phyloP scores from a whole-genome alignment of 2,797 vertebrate species.

The Clamator glandarius region DNA sequence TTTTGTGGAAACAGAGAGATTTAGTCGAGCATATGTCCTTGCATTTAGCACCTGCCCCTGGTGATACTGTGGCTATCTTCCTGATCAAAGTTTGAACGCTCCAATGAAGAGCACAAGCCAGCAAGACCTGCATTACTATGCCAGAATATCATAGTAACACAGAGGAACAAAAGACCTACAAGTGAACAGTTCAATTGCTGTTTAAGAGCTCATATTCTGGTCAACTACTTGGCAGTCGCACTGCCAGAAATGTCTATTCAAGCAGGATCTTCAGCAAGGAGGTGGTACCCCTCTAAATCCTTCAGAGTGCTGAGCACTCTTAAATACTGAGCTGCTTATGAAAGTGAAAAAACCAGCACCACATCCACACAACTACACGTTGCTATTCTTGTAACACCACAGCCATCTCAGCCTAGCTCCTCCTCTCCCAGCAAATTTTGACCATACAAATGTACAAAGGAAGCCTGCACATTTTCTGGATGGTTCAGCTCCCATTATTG shows the following conservation, averaged over 20 bases:
- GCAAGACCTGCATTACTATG: background rate
- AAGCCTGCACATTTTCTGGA: background rate
- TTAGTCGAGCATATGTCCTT: background rate
- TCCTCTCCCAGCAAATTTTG: background rate
- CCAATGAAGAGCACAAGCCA: background rate
- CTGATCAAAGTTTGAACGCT: background rate
- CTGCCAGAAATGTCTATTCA: background rate
- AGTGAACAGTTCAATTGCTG: background rate
- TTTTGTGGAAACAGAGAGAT: background rate
- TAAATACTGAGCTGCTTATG: background rate
- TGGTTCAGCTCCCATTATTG: background rate
- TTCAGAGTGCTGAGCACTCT: background rate
- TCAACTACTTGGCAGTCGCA: background rate
- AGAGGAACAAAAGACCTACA: background rate
- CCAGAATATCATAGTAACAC: background rate
- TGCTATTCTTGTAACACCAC: background rate
- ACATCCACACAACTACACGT: background rate
- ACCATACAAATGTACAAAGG: accelerated
- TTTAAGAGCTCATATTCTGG: background rate
- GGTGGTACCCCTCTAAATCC: background rate
- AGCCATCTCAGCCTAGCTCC: background rate
- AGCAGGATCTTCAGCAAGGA: accelerated
- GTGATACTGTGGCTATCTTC: background rate
- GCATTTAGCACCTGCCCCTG: background rate
- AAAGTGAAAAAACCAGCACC: background rate